Percentiles rank a stretch among this genome's conserved stretches.
phyloP scores from a whole-genome alignment of 2,797 vertebrate species.

The Rhynchotus rufescens region DNA sequence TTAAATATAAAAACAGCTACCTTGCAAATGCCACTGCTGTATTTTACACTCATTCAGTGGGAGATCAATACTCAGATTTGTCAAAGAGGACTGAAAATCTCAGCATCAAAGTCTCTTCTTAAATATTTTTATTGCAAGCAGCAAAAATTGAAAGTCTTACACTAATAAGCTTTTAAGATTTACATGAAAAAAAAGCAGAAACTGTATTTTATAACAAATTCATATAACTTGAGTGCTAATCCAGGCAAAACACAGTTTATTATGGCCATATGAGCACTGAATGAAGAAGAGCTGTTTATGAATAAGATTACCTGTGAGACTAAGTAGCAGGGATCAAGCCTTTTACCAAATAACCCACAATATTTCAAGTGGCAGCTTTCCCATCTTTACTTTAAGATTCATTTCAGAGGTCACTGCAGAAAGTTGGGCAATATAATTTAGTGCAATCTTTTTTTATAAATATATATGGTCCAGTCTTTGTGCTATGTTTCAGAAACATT shows the following conservation, averaged over 20 bases:
- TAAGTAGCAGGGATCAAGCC: background rate
- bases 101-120: background rate
- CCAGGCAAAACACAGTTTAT: background rate
- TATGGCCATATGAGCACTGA: background rate
- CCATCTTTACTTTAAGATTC: background rate
- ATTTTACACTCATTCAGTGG: background rate
- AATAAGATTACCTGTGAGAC: background rate
- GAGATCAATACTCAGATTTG: background rate
- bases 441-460: background rate
- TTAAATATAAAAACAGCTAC: background rate
- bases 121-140: background rate
- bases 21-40: background rate
- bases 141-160: background rate
- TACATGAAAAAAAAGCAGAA: background rate
- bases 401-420: background rate
- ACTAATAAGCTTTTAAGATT: background rate
- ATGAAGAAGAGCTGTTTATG: background rate
- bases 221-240: background rate
- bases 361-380: background rate
- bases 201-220: background rate
- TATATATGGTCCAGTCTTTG: background rate
- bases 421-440: background rate
- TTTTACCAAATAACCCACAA: background rate
- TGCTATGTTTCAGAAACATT: background rate
- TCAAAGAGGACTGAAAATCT: background rate